Base-by-base conservation (phyloP, 2,113 vertebrate genomes). In the Sterna hirundo region DNA sequence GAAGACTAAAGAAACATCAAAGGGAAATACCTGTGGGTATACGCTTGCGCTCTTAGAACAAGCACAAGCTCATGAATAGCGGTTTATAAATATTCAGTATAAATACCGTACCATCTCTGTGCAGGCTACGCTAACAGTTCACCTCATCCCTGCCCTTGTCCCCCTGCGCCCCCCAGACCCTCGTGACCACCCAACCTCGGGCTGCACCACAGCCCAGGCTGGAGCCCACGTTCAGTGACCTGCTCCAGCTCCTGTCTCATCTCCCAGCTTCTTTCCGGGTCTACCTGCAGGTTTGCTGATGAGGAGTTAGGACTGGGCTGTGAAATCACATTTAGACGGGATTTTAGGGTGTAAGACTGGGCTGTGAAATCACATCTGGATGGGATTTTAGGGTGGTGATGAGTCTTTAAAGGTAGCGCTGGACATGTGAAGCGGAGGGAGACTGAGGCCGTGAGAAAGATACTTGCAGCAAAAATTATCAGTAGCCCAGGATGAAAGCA, bases 121-220 rank as follows among this genome's bases (percentile, higher is more conserved):
- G 34, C 38, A 52, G 83, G 18, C 29, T 6, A 8, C 10, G 0
- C 22, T 4, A 11, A 16, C 1, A 30, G 38, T 3, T 62, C 64
- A 4, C 71, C 87, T 21, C 11, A 4, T 3, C 70, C 47, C 36
- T 34, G 65, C 76, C 17, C 49, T 32, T 51, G 26, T 11, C 32
- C 22, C 71, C 21, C 15, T 3, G 6, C 36, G 30, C 34, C 32
- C 32, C 64, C 13, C 38, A 14, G 21, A 17, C 4, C 3, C 60
- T 18, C 11, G 6, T 1, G 9, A 0, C 9, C 16, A 0, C 3
- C 18, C 0, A 3, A 3, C 44, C 76, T 5, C 0, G 16, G 58
- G 5, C 20, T 42, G 10, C 51, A 13, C 10, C 9, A 25, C 13
- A 19, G 10, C 61, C 47, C 70, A 27, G 55, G 27, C 22, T 32